Conservation (phyloP, 2,797 vertebrate species). For the Epinephelus malabaricus region DNA sequence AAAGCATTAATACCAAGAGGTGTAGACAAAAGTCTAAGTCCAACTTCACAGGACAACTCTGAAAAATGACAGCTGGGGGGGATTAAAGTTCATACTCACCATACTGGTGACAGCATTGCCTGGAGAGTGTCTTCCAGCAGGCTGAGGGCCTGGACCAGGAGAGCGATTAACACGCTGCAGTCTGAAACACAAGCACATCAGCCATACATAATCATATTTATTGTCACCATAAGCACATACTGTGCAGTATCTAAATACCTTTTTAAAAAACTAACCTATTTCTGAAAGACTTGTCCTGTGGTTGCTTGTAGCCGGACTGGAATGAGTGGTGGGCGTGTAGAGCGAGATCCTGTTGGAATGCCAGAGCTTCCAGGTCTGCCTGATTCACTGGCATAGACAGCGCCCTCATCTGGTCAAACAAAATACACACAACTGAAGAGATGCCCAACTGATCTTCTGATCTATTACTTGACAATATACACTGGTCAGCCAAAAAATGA, state of each 20-base stretch:
- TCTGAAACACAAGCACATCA: slow-evolving; percentile 68
- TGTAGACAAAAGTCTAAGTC: not conserved
- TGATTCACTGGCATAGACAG: slow-evolving; percentile 90
- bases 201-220: not conserved
- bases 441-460: not conserved
- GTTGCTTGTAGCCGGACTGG: slow-evolving; percentile 91
- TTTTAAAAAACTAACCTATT: slow-evolving; percentile 85
- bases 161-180: slow-evolving; percentile 91
- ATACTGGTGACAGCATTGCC: slow-evolving; percentile 94
- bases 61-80: not conserved
- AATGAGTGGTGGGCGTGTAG: slow-evolving; percentile 90
- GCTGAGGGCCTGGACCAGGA: slow-evolving; percentile 89
- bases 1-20: not conserved
- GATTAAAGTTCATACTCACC: slow-evolving; percentile 83
- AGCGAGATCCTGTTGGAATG: slow-evolving; percentile 92
- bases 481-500: too few relatives aligned
- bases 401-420: slow-evolving; percentile 88
- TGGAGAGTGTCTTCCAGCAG: slow-evolving; percentile 91
- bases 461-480: not conserved
- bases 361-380: slow-evolving; percentile 90
- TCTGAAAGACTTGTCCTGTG: slow-evolving; percentile 91
- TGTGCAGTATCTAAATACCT: not conserved
- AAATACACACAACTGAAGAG: slow-evolving; percentile 1
- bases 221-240: not conserved
- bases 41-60: not conserved